phyloP scores from a whole-genome alignment of 1,140 invertebrate genomes.

The Mizuhopecten yessoensis region DNA sequence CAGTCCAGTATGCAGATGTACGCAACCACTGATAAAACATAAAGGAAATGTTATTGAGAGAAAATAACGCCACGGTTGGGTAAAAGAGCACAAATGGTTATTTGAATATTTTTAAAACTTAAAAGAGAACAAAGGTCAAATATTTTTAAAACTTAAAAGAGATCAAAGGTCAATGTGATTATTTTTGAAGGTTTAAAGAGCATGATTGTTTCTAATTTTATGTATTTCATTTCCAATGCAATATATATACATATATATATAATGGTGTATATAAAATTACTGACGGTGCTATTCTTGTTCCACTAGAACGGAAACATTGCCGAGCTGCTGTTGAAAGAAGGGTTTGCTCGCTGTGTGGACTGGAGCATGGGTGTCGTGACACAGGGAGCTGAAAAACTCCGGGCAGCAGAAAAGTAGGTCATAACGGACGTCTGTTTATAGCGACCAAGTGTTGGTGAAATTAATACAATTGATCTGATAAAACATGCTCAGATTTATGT shows the following conservation, averaged over 20 bases:
- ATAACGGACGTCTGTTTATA: not conserved
- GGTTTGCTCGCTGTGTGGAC: conserved; percentile 98
- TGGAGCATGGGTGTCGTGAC: conserved; percentile 96
- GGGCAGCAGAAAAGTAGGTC: conserved; percentile 90
- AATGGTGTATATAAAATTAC: too few relatives aligned
- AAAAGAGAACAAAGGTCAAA: not conserved
- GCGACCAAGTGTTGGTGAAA: not conserved
- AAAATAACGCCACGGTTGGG: too few relatives aligned
- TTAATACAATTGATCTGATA: too few relatives aligned
- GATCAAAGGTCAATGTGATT: too few relatives aligned
- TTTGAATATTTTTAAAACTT: too few relatives aligned
- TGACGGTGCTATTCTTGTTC: conserved; percentile 45
- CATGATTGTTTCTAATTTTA: too few relatives aligned
- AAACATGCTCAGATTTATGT: too few relatives aligned
- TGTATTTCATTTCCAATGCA: not conserved
- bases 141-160: not conserved
- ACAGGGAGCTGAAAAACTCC: conserved; percentile 91
- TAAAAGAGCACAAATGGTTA: too few relatives aligned
- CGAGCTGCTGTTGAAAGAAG: conserved; percentile 94
- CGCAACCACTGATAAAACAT: too few relatives aligned
- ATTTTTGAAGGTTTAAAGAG: too few relatives aligned
- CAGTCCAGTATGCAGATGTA: too few relatives aligned
- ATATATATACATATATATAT: not conserved
- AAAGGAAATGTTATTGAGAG: too few relatives aligned
- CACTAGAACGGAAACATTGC: conserved; percentile 95